Evolutionary conservation across 1,140 invertebrate genomes (phyloP).

Genomic region (Anadara kagoshimensis): DNA sequence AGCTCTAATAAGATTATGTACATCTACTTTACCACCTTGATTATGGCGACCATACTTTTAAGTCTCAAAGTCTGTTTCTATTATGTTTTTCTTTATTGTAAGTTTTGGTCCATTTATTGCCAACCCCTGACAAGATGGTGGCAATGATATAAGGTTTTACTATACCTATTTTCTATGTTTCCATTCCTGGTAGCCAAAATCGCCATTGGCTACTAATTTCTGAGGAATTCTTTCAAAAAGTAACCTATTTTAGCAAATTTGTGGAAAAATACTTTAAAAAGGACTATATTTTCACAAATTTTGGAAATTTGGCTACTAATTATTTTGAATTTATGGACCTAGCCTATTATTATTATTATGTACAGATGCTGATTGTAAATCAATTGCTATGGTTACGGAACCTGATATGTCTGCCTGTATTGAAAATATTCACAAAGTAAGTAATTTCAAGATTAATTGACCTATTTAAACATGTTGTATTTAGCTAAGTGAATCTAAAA

Average conservation of each 20-base stretch:
- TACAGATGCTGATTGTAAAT: not conserved
- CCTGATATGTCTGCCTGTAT: slow-evolving; percentile 41
- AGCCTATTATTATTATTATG: not conserved
- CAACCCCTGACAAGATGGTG: not conserved
- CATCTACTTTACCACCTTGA: too few species aligned
- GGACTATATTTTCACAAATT: too few species aligned
- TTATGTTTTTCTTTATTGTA: not conserved
- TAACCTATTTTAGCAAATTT: too few species aligned
- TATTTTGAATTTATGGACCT: too few species aligned
- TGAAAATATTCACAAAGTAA: slow-evolving; percentile 54
- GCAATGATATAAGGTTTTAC: not conserved
- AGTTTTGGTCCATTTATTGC: not conserved
- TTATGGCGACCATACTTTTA: too few species aligned
- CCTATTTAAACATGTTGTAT: not conserved
- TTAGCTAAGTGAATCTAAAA: not conserved
- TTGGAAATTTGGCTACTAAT: too few species aligned
- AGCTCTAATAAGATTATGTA: too few species aligned
- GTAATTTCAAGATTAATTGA: not conserved
- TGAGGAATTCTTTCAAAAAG: too few species aligned
- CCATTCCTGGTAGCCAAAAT: too few species aligned
- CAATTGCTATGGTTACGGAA: slow-evolving; percentile 39
- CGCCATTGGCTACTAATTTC: too few species aligned
- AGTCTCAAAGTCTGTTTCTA: too few species aligned
- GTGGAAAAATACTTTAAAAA: too few species aligned
- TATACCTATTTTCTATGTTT: not conserved